Evolutionary conservation across 1,140 invertebrate genomes (phyloP).

Genomic region (Catajapyx aquilonaris): DNA sequence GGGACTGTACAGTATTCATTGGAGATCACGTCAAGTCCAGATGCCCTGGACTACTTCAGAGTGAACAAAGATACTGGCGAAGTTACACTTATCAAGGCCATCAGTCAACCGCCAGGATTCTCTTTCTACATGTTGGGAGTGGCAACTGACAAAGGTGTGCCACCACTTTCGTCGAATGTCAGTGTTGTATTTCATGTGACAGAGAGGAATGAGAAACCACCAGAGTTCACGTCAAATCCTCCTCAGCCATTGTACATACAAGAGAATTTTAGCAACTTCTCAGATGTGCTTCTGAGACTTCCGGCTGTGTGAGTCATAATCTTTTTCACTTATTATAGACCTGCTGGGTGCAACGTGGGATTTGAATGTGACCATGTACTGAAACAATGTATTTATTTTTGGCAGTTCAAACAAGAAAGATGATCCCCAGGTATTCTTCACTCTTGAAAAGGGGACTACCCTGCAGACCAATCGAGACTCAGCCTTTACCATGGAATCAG

Average conservation of each 20-base stretch:
- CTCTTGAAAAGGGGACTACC: conserved; percentile 54
- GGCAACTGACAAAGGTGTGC: conserved; percentile 50
- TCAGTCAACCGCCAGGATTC: conserved; percentile 35
- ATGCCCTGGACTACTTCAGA: conserved; percentile 44
- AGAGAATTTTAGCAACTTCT: conserved; percentile 49
- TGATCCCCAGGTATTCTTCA: conserved; percentile 45
- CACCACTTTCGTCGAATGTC: conserved; percentile 35
- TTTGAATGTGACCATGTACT: no score
- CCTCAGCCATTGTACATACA: conserved; percentile 36
- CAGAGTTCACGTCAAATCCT: conserved; percentile 35
- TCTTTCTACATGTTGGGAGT: conserved; percentile 48
- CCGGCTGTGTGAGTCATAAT: conserved; percentile 35
- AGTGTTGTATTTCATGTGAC: conserved; percentile 62
- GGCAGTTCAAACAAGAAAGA: no score
- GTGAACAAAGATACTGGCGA: conserved; percentile 56
- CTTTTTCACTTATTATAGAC: no score
- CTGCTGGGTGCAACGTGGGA: no score
- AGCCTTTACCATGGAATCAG: conserved; percentile 46
- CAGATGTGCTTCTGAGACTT: conserved; percentile 37
- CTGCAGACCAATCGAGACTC: conserved; percentile 61
- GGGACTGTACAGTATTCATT: conserved; percentile 45
- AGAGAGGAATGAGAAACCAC: conserved; percentile 69
- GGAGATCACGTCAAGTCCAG: conserved; percentile 22
- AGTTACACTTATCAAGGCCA: conserved; percentile 46
- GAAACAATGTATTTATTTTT: no score